These are phyloP conservation scores for Caenorhabditis virilis DNA, from an alignment of 2,888 invertebrate genomes.

Conservation along the genomic window DNA sequence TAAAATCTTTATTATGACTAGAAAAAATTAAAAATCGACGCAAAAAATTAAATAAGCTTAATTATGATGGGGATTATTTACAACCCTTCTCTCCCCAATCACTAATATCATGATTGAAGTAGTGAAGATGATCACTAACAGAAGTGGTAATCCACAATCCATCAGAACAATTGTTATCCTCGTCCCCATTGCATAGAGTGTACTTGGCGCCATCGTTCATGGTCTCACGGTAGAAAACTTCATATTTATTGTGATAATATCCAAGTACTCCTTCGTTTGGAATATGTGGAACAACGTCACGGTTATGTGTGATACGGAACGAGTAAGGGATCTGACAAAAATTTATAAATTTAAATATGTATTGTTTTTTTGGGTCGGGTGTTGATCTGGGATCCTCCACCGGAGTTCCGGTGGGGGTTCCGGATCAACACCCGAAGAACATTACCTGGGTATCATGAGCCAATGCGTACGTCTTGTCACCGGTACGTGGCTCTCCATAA, in stretches of 20 bases:
- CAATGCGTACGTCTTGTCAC: slow-evolving; percentile 49
- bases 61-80: too few species aligned
- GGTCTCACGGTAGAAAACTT: slow-evolving; percentile 46
- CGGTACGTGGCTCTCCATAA: slow-evolving; percentile 58
- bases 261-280: slow-evolving; percentile 50
- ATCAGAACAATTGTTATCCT: slow-evolving; percentile 51
- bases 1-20: too few species aligned
- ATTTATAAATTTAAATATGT: too few species aligned
- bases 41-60: too few species aligned
- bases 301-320: slow-evolving; percentile 53
- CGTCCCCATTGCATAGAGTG: slow-evolving; percentile 34
- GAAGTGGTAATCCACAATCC: slow-evolving; percentile 50
- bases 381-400: too few species aligned
- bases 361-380: too few species aligned
- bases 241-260: slow-evolving; percentile 53
- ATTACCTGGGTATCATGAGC: slow-evolving; percentile 48
- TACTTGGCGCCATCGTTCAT: slow-evolving; percentile 36
- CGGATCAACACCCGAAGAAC: too few species aligned
- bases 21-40: too few species aligned
- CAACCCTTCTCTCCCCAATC: slow-evolving; percentile 56
- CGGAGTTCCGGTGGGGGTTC: too few species aligned
- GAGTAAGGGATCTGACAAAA: slow-evolving; percentile 19
- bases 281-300: slow-evolving; percentile 55
- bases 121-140: slow-evolving; percentile 58
- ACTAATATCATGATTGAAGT: slow-evolving; percentile 50